Evolutionary conservation across 2,888 invertebrate genomes (phyloP), one percentile per base, ranked within the genome.

Genomic region (Epiblema foenella): DNA sequence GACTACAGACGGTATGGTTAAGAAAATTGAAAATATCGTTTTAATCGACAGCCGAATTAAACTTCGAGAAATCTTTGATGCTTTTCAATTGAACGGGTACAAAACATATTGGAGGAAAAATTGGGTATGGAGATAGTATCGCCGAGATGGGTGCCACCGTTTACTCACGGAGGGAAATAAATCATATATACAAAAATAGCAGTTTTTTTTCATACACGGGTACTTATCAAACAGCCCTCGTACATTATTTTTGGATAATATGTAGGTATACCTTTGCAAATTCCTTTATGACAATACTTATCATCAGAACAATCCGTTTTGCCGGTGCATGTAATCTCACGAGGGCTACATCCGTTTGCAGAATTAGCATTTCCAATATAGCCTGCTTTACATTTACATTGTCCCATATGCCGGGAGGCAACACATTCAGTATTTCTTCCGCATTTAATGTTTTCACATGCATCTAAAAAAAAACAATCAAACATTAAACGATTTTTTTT

Each of bases 371-470:
- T 95, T 70, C 97, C 98, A 83, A 96, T 94, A 83, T 96, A 98
- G 68, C 97, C 98, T 76, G 91, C 85, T 79, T 95, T 95, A 85
- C 98, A 98, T 79, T 95, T 95, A 83, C 98, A 98, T 78, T 95
- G 95, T 15, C 96, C 96, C 49, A 93, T 93, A 86, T 98, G 98
- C 80, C 96, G 95, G 69, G 94, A 91, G 73, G 97, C 95, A 72
- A 95, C 85, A 86, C 98, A 98, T 83, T 98, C 97, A 37, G 98
- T 95, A 87, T 98, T 98, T 3, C 95, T 94, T 68, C 97, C 98
- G 89, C 98, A 98, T 74, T 94, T 93, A 0, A 95, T 94, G 77
- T 95, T 95, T 79, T 97, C 96, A 85, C 98, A 98, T 39, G 96
- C 97, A 90, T 97, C 96, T 95, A 78, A 56, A 86, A 74, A 65